Conservation (phyloP, 2,888 invertebrate genomes). For the Tinea semifulvella region DNA sequence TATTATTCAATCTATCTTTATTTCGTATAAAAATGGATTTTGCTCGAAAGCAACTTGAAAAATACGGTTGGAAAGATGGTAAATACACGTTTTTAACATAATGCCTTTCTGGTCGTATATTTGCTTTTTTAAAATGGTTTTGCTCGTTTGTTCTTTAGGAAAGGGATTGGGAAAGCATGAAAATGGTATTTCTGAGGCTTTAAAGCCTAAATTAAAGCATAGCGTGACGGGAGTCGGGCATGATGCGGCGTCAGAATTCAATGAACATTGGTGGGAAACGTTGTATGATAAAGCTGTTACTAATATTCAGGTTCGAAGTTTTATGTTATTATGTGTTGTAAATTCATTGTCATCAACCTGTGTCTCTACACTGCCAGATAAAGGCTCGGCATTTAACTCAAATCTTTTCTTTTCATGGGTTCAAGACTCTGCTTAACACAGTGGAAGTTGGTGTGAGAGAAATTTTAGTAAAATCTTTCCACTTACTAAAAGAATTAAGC, state of each 20-base stretch:
- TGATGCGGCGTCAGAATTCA: conserved; percentile 76
- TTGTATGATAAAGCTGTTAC: conserved; percentile 78
- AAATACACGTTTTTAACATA: conserved; percentile 20
- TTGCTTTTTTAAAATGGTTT: no score
- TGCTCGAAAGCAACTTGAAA: conserved; percentile 74
- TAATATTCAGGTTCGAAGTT: conserved; percentile 65
- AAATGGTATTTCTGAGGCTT: conserved; percentile 77
- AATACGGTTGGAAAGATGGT: conserved; percentile 78
- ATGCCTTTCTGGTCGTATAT: no score
- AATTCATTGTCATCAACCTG: no score
- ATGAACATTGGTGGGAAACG: conserved; percentile 87
- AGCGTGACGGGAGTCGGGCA: conserved; percentile 83
- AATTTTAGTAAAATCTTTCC: no score
- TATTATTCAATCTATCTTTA: conserved; percentile 14
- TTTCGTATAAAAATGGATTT: conserved; percentile 65
- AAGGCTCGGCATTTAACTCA: no score
- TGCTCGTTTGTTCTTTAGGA: no score
- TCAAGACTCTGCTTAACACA: no score
- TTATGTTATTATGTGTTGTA: no score
- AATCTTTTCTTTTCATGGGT: no score
- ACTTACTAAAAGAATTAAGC: no score
- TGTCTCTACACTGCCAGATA: no score
- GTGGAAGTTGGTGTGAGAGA: no score
- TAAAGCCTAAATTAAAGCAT: conserved; percentile 83
- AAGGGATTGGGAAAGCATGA: conserved; percentile 86